A percentile compares a stretch with the other conserved stretches of the same genome.
phyloP scores from a whole-genome alignment of 2,888 invertebrate species.

The Parochlus steinenii region DNA sequence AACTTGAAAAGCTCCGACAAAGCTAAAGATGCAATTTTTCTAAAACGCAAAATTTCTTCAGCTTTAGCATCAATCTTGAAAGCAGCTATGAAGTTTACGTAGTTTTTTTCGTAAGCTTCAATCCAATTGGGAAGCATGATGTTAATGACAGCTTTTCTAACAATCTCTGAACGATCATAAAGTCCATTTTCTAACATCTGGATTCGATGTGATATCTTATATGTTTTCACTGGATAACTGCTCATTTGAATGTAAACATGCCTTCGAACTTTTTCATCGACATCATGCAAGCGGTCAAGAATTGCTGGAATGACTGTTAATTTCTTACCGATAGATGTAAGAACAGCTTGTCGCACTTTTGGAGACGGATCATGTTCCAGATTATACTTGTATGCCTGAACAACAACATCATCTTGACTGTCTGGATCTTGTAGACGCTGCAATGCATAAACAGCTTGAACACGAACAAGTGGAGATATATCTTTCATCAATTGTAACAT shows the following conservation, averaged over 20 bases:
- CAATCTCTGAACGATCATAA: constrained; percentile 38
- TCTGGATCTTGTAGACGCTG: constrained; percentile 65
- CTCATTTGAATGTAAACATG: constrained; percentile 32
- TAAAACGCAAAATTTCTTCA: constrained; percentile 42
- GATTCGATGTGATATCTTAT: constrained; percentile 47
- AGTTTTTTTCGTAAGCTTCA: constrained; percentile 49
- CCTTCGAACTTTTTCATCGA: constrained; percentile 55
- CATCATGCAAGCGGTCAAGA: constrained; percentile 55
- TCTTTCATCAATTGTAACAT: constrained; percentile 49
- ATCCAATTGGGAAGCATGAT: constrained; percentile 59
- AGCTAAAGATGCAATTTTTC: constrained; percentile 35
- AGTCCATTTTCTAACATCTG: constrained; percentile 43
- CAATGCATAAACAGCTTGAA: constrained; percentile 62
- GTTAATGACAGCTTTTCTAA: constrained; percentile 31
- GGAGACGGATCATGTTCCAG: constrained; percentile 57
- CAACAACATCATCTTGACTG: constrained; percentile 57
- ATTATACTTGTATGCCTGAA: constrained; percentile 52
- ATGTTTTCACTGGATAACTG: constrained; percentile 28
- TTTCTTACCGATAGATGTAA: constrained; percentile 57
- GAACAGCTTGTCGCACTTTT: constrained; percentile 52
- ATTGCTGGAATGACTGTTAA: constrained; percentile 51
- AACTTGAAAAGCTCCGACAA: constrained; percentile 39
- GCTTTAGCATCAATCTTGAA: constrained; percentile 53
- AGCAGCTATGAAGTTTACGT: constrained; percentile 52
- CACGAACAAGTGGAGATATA: constrained; percentile 54